phyloP scores from a whole-genome alignment of 2,113 vertebrate species.

The Oreamnos americanus region DNA sequence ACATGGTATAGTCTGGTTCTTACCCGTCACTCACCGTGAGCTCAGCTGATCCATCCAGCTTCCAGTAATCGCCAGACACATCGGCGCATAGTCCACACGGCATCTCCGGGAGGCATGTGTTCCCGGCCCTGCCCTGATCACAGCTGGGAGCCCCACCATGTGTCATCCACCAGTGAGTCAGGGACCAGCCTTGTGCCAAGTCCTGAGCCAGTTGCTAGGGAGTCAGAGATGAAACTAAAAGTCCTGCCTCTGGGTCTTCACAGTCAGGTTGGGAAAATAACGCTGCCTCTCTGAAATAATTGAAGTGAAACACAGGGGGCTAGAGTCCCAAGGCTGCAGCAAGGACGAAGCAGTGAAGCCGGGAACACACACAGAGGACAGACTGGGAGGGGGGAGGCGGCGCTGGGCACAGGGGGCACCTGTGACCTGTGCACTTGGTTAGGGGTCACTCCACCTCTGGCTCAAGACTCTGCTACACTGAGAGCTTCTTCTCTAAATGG shows the following conservation, averaged over 20 bases:
- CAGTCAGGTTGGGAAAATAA: background rate
- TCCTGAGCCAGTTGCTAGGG: background rate
- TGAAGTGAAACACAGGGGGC: background rate
- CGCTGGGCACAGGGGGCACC: fast-evolving
- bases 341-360: background rate
- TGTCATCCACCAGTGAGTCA: background rate
- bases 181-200: background rate
- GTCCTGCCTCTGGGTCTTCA: background rate
- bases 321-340: too few relatives aligned
- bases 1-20: fast-evolving
- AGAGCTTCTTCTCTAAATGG: fast-evolving
- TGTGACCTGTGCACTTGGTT: fast-evolving
- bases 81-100: fast-evolving
- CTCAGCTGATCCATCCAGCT: background rate
- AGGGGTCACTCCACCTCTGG: background rate
- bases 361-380: fast-evolving
- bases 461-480: background rate
- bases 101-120: fast-evolving
- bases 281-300: background rate
- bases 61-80: fast-evolving
- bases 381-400: fast-evolving
- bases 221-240: background rate
- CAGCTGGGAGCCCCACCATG: background rate
- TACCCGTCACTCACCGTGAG: background rate
- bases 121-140: background rate